Base-by-base conservation (phyloP, 2,113 vertebrate species). In the Oncorhynchus nerka region DNA sequence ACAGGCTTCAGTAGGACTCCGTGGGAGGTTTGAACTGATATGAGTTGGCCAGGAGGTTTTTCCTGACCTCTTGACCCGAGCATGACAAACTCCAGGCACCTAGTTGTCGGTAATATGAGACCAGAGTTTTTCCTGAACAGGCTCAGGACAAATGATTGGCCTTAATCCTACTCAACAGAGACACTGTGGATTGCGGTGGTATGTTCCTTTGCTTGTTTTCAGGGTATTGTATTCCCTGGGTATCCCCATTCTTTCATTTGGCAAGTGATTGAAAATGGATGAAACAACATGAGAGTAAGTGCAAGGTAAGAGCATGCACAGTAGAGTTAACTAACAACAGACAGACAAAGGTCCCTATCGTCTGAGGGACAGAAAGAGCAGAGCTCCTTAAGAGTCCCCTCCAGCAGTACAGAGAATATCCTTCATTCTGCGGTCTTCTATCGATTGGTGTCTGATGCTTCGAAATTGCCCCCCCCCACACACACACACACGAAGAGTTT, bases 351-450 rank as follows among this genome's bases (percentile, higher is more conserved):
- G 20, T 62, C 20, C 19, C 59, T 16, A 24, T 9, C 9, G n/a
- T 62, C 59, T 5, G 48, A 75, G 62, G 81, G 66, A n/a, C 9
- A 71, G 65, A 76, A 65, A 55, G 15, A 48, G 55, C 72, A 68
- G 55, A 55, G 22, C 57, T 24, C 22, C 4, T 5, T 59, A 66
- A 61, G 76, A 74, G 49, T 81, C 32, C 74, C 81, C 84, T 81
- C 72, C 62, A 84, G 86, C 81, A 78, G 55, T 70, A 74, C 48
- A 72, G 65, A 79, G 49, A 70, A 64, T 79, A 30, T 66, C 79
- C 84, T 81, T 86, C 64, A 83, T 84, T 74, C 65, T 26, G 49
- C n/a, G 65, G n/a, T 75, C 75, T 30, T 77, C 65, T 69, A 70
- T 66, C 66, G 75, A 80, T 79, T 69, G 65, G 70, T 73, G 79